Conservation (phyloP, 2,888 invertebrate genomes). For the Pandemis corylana region DNA sequence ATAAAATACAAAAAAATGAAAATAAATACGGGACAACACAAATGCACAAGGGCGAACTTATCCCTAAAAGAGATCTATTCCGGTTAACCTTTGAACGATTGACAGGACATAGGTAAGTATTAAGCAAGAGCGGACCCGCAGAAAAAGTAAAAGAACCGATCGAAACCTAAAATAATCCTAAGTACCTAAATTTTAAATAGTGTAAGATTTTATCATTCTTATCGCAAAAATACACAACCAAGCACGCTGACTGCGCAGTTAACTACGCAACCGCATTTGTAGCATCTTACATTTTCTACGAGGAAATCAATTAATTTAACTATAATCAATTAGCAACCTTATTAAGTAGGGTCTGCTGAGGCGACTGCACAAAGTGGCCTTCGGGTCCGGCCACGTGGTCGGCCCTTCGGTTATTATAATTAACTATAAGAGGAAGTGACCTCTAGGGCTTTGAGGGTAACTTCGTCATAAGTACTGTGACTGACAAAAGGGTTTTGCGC, state of each 20-base stretch:
- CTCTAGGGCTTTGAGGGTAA: conserved; percentile 75
- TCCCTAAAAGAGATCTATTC: too few species aligned
- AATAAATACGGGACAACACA: too few species aligned
- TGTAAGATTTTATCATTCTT: too few species aligned
- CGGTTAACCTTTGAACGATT: too few species aligned
- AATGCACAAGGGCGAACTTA: too few species aligned
- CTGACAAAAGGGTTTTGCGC: background rate
- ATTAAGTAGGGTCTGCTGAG: conserved; percentile 35
- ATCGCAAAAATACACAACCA: too few species aligned
- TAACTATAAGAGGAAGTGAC: conserved; percentile 82
- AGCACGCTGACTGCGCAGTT: background rate
- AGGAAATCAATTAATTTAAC: conserved; percentile 20
- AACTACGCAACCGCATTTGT: background rate
- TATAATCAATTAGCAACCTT: conserved; percentile 33
- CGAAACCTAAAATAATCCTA: too few species aligned
- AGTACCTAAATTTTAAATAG: too few species aligned
- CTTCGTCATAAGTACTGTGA: conserved; percentile 62
- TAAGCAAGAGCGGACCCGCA: too few species aligned
- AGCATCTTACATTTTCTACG: background rate
- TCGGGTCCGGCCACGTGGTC: conserved; percentile 61
- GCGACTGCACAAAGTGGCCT: conserved; percentile 57
- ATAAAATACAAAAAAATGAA: too few species aligned
- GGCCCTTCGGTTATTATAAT: conserved; percentile 81
- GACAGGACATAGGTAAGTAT: too few species aligned
- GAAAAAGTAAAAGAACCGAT: too few species aligned